Base-by-base conservation (phyloP, 1,140 invertebrate species). In the Paralvinella palmiformis region DNA sequence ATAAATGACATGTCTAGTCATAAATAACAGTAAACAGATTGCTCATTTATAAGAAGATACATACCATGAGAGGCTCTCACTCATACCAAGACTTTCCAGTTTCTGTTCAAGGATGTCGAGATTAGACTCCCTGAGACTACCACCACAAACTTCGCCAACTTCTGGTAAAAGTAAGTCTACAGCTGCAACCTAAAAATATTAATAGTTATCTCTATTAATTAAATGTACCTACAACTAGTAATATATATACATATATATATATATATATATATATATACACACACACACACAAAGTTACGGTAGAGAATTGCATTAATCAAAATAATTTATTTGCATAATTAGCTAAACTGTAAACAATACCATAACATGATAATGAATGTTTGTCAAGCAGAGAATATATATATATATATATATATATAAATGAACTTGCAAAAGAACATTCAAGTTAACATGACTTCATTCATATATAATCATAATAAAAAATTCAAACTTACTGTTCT, bases 71-170 rank as follows among this genome's bases (percentile, higher is more conserved):
- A 94, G 77, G 33, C 84, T 80, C 29, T 82, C 72, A 50, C 50
- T 13, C 5, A 79, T 52, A 50, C 71, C 69, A 32, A 75, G 22
- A 10, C 63, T 44, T 32, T 74, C 66, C 13, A 84, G 64, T 69
- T 72, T 77, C 15, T 69, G 53, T 68, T 85, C 80, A 24, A 97
- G 80, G 59, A 84, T 81, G 0, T 86, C 78, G 68, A 86, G 87
- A 80, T 89, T 75, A 73, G 91, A 85, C 83, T 98, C 94, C 65
- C 96, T 88, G 2, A 98, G 79, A 83, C 92, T 93, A 1, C 96
- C 96, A 31, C 96, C 96, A 71, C 89, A 89, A 31, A 98, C 77
- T 83, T 98, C 96, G 0, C 96, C 96, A 36, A 96, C 89, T 20
- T 84, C 80, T 41, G 94, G 91, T 60, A 88, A 86, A 35, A 98